Evolutionary conservation across 2,888 invertebrate genomes (phyloP).

Genomic region (Sphaerophoria taeniata): DNA sequence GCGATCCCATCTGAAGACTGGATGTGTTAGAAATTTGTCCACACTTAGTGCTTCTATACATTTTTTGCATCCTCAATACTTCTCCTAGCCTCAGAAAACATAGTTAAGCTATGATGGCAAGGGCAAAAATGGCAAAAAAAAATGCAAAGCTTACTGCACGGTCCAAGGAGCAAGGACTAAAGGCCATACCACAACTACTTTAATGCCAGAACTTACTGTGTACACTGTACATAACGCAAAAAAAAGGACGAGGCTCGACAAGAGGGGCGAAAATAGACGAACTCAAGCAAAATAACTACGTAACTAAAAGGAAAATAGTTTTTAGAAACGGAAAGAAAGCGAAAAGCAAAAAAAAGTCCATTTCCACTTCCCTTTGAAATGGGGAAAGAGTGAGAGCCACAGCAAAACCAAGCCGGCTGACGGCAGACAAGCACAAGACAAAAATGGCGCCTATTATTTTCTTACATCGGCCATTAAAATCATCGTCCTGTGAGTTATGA

Average conservation of each 20-base stretch:
- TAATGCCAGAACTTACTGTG: background rate
- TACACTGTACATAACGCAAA: too few relatives aligned
- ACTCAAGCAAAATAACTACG: constrained; percentile 70
- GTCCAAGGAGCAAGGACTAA: constrained; percentile 66
- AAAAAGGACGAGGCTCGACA: background rate
- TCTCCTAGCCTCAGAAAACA: constrained; percentile 18
- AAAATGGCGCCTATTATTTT: constrained; percentile 74
- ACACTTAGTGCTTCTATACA: constrained; percentile 46
- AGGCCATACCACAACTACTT: constrained; percentile 59
- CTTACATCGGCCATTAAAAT: constrained; percentile 74
- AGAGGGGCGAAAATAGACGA: constrained; percentile 56
- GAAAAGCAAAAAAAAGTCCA: constrained; percentile 31
- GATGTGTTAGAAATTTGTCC: constrained; percentile 69
- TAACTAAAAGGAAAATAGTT: constrained; percentile 70
- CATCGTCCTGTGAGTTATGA: constrained; percentile 70
- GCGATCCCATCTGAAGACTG: constrained; percentile 36
- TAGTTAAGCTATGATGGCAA: constrained; percentile 31
- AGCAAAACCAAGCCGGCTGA: constrained; percentile 21
- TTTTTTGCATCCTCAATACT: constrained; percentile 35
- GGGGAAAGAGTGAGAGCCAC: constrained; percentile 10
- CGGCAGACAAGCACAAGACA: constrained; percentile 69
- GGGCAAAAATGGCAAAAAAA: background rate
- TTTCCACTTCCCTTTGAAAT: constrained; percentile 50
- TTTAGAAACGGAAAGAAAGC: constrained; percentile 55
- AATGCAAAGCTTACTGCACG: constrained; percentile 66